Conservation (phyloP, 2,797 vertebrate genomes). For the Sebastiscus tertius region DNA sequence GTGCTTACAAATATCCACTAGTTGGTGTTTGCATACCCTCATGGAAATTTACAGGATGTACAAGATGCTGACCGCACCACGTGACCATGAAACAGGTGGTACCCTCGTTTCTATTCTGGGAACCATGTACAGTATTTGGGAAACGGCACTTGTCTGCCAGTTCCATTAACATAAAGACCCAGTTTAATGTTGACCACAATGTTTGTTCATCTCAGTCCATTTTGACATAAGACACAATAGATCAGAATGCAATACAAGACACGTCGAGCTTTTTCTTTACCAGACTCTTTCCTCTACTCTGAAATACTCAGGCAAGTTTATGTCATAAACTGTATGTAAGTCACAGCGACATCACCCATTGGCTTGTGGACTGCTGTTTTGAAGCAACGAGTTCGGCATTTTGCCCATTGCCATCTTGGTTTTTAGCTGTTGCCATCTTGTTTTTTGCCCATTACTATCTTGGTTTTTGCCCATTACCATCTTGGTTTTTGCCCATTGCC, state of each 20-base stretch:
- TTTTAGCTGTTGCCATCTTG: too few species aligned
- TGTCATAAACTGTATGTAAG: too few species aligned
- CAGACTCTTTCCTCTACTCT: background rate
- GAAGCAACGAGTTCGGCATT: too few species aligned
- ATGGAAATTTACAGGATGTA: slow-evolving; percentile 21
- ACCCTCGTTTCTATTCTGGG: slow-evolving; percentile 71
- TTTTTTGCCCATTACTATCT: too few species aligned
- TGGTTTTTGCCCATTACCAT: too few species aligned
- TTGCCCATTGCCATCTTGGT: too few species aligned
- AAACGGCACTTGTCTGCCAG: slow-evolving; percentile 15
- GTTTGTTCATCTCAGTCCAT: background rate
- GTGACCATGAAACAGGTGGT: slow-evolving; percentile 68
- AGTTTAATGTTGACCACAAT: background rate
- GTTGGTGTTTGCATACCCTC: background rate
- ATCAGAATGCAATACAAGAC: background rate
- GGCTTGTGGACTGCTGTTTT: too few species aligned
- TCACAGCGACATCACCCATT: fast-evolving
- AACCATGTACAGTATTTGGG: slow-evolving; percentile 44
- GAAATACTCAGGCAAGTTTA: background rate
- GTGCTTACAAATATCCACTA: background rate
- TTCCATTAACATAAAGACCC: slow-evolving; percentile 12
- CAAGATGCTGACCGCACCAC: slow-evolving; percentile 38
- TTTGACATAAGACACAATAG: background rate
- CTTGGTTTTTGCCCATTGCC: too few species aligned
- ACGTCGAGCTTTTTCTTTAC: background rate